A percentile compares a stretch with the other conserved stretches of the same genome.
phyloP scores from a whole-genome alignment of 2,113 vertebrate genomes.

The Cairina moschata region DNA sequence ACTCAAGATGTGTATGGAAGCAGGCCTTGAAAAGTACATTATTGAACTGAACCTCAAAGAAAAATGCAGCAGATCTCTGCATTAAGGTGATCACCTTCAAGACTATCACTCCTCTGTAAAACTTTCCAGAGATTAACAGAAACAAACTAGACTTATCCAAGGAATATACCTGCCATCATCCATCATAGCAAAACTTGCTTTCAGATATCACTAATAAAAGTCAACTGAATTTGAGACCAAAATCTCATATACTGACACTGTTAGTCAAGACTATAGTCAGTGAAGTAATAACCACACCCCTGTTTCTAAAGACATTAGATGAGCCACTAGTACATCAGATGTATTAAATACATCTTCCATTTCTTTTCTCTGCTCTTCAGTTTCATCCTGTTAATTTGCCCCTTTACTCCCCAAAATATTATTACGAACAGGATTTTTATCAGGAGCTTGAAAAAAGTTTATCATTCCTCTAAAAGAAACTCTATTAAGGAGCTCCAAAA shows the following conservation, averaged over 20 bases:
- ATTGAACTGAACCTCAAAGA: not conserved
- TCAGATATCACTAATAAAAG: not conserved
- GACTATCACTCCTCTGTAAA: not conserved
- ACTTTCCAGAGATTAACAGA: not conserved
- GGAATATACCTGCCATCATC: not conserved
- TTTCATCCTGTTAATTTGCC: not conserved
- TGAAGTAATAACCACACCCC: fast-evolving
- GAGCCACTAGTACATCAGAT: not conserved
- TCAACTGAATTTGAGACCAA: not conserved
- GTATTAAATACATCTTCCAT: not conserved
- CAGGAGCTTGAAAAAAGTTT: not conserved
- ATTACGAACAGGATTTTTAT: not conserved
- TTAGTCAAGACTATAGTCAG: not conserved
- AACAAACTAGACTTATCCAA: not conserved
- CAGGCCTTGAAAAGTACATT: not conserved
- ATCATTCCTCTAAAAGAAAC: not conserved
- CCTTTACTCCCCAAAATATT: not conserved
- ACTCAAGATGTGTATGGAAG: not conserved
- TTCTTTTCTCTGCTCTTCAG: not conserved
- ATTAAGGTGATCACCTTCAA: not conserved
- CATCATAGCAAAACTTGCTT: not conserved
- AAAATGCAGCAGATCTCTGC: not conserved
- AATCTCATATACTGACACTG: not conserved
- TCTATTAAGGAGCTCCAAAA: not conserved
- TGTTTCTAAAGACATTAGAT: not conserved